Evolutionary conservation across 2,797 vertebrate species (phyloP).

Genomic region (Telmatherina bonti): DNA sequence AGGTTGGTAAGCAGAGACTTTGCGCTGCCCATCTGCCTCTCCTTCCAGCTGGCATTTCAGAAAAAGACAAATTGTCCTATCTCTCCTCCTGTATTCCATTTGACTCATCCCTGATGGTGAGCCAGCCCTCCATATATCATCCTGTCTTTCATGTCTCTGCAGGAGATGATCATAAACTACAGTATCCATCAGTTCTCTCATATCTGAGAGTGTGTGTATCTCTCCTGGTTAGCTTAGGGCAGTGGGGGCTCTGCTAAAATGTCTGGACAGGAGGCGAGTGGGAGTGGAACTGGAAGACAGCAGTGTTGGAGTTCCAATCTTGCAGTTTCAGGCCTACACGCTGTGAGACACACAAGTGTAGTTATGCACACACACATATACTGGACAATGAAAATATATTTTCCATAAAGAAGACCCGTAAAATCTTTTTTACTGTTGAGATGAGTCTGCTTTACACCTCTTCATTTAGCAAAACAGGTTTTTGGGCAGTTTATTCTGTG

Average conservation of each 20-base stretch:
- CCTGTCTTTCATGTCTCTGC: slow-evolving; percentile 14
- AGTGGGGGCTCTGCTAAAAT: slow-evolving; percentile 93
- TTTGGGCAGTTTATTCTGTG: slow-evolving; percentile 8
- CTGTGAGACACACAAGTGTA: slow-evolving; percentile 78
- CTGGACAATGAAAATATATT: slow-evolving; percentile 42
- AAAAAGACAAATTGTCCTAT: slow-evolving; percentile 90
- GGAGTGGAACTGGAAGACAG: slow-evolving; percentile 94
- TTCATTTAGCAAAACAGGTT: slow-evolving; percentile 21
- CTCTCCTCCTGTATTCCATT: slow-evolving; percentile 94
- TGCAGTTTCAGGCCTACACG: slow-evolving; percentile 91
- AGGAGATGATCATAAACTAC: slow-evolving; percentile 23
- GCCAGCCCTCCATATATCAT: slow-evolving; percentile 45
- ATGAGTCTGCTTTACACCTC: slow-evolving; percentile 12
- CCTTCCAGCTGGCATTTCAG: slow-evolving; percentile 87
- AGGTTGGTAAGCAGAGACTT: slow-evolving; percentile 93
- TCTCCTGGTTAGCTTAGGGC: slow-evolving; percentile 84
- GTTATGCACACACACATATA: slow-evolving; percentile 12
- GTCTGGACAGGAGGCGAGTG: slow-evolving; percentile 92
- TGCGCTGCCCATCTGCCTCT: slow-evolving; percentile 90
- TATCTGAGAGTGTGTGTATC: slow-evolving; percentile 19
- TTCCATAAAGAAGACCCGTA: slow-evolving; percentile 35
- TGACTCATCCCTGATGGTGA: slow-evolving; percentile 90
- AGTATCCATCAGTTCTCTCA: slow-evolving; percentile 27
- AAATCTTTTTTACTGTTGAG: slow-evolving; percentile 37
- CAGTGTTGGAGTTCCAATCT: slow-evolving; percentile 87